These are phyloP conservation scores for Ctenosaura bakeri DNA, from an alignment of 2,797 vertebrate genomes.

Conservation along the genomic window DNA sequence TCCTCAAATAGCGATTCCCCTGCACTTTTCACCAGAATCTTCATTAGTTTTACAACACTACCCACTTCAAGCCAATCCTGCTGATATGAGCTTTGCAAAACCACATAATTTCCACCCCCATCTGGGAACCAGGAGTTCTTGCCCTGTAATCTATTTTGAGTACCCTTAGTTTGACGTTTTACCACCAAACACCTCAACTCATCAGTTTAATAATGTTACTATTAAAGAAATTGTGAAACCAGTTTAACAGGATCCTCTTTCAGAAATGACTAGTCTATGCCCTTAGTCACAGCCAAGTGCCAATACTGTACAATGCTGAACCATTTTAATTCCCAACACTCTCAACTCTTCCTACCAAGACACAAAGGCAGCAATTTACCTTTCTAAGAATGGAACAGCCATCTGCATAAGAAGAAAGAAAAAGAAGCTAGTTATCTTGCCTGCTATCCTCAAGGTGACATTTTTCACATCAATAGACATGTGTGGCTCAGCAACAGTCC, in stretches of 20 bases:
- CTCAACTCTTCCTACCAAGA: slow-evolving; percentile 23
- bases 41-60: neutral
- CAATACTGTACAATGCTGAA: slow-evolving; percentile 10
- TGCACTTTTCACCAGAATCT: neutral
- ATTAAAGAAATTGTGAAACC: neutral
- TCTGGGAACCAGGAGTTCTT: neutral
- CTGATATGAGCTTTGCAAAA: neutral
- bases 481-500: neutral
- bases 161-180: neutral
- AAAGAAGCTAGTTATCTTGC: slow-evolving; percentile 40
- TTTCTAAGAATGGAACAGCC: slow-evolving; percentile 90
- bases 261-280: neutral
- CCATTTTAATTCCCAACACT: slow-evolving; percentile 6
- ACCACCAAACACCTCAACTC: neutral
- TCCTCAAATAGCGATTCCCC: neutral
- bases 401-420: slow-evolving; percentile 83
- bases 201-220: neutral
- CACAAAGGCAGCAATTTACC: slow-evolving; percentile 74
- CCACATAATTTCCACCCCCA: neutral
- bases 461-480: accelerated
- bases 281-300: neutral
- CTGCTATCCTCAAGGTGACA: neutral
- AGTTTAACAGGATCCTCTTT: neutral
- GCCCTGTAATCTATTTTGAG: neutral
- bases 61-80: neutral